Evolutionary conservation across 1,140 invertebrate species (phyloP).

Genomic region (Mamestra configurata): DNA sequence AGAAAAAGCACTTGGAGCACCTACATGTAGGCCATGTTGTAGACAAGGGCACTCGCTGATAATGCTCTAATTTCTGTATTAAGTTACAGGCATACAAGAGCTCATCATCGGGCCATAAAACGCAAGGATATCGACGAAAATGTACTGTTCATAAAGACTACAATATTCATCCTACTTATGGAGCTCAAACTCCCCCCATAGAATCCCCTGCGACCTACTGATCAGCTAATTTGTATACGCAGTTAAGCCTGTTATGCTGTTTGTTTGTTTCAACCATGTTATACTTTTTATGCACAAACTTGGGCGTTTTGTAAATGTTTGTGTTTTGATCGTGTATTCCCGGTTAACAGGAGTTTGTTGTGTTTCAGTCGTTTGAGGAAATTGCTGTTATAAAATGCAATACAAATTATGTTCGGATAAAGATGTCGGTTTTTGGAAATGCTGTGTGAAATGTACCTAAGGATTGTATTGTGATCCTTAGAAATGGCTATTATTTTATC

Average conservation of each 20-base stretch:
- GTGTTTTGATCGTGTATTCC: not conserved
- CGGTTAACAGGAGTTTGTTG: not conserved
- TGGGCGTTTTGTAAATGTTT: slow-evolving; percentile 3
- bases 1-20: too few species aligned
- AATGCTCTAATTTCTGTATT: too few species aligned
- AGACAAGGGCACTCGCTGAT: too few species aligned
- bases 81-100: not conserved
- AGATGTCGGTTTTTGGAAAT: not conserved
- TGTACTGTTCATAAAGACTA: not conserved
- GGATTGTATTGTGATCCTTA: too few species aligned
- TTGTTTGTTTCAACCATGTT: slow-evolving; percentile 39
- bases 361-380: not conserved
- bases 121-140: not conserved
- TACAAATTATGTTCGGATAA: not conserved
- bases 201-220: slow-evolving; percentile 30
- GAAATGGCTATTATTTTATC: too few species aligned
- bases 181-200: not conserved
- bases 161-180: not conserved
- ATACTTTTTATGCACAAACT: slow-evolving; percentile 7
- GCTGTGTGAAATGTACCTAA: too few species aligned
- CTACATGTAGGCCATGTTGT: too few species aligned
- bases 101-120: not conserved
- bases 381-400: not conserved
- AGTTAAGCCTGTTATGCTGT: slow-evolving; percentile 56
- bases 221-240: slow-evolving; percentile 51